Base-by-base conservation (phyloP, 2,888 invertebrate species). In the Axea sp. region DNA sequence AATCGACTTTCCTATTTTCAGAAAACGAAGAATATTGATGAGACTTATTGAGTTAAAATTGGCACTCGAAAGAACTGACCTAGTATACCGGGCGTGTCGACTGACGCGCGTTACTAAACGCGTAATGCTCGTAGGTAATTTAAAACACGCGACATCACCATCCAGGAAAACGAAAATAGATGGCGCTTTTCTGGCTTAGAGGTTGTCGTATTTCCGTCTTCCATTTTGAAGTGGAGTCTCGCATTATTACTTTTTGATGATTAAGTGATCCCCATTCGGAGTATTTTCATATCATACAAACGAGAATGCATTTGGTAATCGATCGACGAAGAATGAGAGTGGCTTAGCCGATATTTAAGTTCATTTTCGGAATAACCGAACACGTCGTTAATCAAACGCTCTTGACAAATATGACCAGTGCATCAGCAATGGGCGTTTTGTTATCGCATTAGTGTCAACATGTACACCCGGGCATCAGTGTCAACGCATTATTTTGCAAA, bases 41-140 rank as follows among this genome's bases (percentile, higher is more conserved):
- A 26, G 22, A 47, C n/a, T 8, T 30, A 43, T 39, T 11, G 31
- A 26, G 35, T 35, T 60, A 53, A 69, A 60, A 45, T 60, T 37
- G 53, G 28, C 28, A 45, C 31, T 37, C 47, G 28, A 41, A 51
- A 43, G 14, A 59, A 60, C 51, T 60, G 60, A 69, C 69, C 69
- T 60, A 51, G 68, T 53, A 33, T 35, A 43, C 14, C 9, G 26
- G 67, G 7, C 55, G 26, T 30, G 37, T 30, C 53, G 30, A 45
- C 37, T 45, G 43, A 45, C n/a, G n/a, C n/a, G 19, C 47, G 24
- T 67, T 41, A 8, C 57, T 67, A 59, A 59, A 51, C 51, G 57
- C 39, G 67, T 26, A 19, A 57, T 49, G 47, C 57, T 55, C 49
- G 67, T 49, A 47, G 11, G 33, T 57, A 57, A 55, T 57, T 67